A percentile compares a stretch with the other conserved stretches of the same genome.
Evolutionary conservation across 1,140 invertebrate genomes (phyloP).

Genomic region (Pogonomyrmex barbatus): DNA sequence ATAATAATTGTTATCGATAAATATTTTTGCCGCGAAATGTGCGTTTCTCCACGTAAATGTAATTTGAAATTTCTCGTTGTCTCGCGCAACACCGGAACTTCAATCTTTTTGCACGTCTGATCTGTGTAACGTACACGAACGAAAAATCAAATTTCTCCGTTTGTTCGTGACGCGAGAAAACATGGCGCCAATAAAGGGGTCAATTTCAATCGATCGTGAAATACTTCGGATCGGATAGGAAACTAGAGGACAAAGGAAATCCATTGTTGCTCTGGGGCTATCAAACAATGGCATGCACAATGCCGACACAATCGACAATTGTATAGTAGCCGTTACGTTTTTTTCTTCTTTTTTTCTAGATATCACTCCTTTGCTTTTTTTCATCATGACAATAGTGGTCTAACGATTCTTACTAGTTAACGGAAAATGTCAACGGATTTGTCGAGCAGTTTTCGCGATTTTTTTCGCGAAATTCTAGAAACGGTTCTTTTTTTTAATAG

Average conservation of each 20-base stretch:
- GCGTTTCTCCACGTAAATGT: neutral
- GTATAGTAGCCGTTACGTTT: constrained; percentile 47
- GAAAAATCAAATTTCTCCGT: constrained; percentile 53
- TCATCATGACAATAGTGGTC: constrained; percentile 69
- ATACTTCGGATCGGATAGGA: constrained; percentile 52
- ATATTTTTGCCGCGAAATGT: no score
- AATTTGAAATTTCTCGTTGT: constrained; percentile 4
- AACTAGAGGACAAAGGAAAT: constrained; percentile 61
- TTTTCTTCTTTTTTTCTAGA: constrained; percentile 61
- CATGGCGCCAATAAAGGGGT: constrained; percentile 45
- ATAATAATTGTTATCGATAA: neutral
- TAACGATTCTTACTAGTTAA: constrained; percentile 75
- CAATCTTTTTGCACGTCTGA: neutral
- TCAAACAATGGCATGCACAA: constrained; percentile 76
- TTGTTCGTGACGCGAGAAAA: constrained; percentile 48
- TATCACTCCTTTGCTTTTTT: constrained; percentile 42
- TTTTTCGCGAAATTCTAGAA: constrained; percentile 36
- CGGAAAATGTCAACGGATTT: constrained; percentile 67
- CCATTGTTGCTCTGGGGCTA: constrained; percentile 69
- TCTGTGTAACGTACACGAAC: neutral
- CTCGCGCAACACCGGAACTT: neutral
- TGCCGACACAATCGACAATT: constrained; percentile 66
- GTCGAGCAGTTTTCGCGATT: constrained; percentile 28
- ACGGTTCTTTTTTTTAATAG: constrained; percentile 1
- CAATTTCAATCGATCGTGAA: constrained; percentile 53